These are phyloP conservation scores for Tragopan temminckii DNA, from an alignment of 2,797 vertebrate species.

Conservation along the genomic window DNA sequence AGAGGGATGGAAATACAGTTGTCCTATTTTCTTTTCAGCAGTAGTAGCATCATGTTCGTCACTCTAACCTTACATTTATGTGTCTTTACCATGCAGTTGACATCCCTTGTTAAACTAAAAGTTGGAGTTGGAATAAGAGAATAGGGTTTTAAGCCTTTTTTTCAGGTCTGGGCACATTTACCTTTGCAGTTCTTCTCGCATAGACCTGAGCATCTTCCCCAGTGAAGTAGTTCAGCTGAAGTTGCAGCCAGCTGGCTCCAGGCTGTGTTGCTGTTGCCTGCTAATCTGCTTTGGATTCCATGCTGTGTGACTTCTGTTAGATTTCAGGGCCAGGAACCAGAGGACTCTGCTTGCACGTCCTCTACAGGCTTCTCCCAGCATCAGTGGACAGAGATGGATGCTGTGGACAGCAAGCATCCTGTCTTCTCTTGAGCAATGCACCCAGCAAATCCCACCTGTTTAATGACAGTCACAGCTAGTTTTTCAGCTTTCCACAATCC, in stretches of 20 bases:
- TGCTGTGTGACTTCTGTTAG: neutral
- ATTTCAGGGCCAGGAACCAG: neutral
- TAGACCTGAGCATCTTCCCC: neutral
- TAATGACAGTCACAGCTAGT: neutral
- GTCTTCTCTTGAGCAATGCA: neutral
- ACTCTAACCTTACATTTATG: neutral
- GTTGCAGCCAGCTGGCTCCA: conserved; percentile 28
- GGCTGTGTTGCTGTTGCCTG: conserved; percentile 1
- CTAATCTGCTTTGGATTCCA: neutral
- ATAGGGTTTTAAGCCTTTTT: neutral
- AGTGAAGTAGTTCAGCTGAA: neutral
- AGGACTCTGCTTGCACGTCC: neutral
- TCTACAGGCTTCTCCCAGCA: neutral
- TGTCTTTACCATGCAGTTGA: neutral
- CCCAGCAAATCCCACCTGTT: neutral
- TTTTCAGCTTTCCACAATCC: neutral
- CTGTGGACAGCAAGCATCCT: neutral
- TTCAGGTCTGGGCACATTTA: conserved; percentile 18
- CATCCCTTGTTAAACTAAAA: neutral
- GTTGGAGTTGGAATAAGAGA: neutral
- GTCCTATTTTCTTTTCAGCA: neutral
- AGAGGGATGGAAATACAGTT: neutral
- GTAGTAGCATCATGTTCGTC: neutral
- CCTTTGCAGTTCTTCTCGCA: neutral
- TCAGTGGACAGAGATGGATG: neutral